These are phyloP conservation scores for Progne subis DNA, from an alignment of 2,113 vertebrate genomes.

Conservation along the genomic window DNA sequence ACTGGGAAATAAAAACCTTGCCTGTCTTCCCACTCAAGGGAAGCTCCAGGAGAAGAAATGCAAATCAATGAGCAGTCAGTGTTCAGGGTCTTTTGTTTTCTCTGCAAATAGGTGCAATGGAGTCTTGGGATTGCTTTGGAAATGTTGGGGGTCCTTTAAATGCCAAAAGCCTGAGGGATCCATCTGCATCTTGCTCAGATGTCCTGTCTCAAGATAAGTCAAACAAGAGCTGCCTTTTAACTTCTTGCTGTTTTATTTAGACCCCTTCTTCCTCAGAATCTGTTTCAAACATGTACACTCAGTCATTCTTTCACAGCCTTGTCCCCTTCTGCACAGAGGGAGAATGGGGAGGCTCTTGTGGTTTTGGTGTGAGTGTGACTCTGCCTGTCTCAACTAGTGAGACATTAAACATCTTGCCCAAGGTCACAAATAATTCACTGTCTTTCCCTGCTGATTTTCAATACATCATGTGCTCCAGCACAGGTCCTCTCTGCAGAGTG, in stretches of 20 bases:
- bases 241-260: neutral
- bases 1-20: neutral
- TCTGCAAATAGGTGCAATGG: neutral
- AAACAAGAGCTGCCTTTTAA: neutral
- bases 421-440: neutral
- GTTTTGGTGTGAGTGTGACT: neutral
- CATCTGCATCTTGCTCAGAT: neutral
- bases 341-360: neutral
- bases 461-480: neutral
- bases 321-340: neutral
- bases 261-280: neutral
- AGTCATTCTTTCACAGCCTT: neutral
- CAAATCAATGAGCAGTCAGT: neutral
- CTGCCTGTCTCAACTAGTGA: neutral
- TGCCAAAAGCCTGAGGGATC: neutral
- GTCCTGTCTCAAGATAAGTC: neutral
- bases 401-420: neutral
- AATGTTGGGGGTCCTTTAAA: neutral
- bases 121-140: neutral
- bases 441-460: conserved; percentile 2
- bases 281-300: neutral
- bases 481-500: neutral
- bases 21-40: neutral
- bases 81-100: neutral
- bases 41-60: neutral